A percentile compares a stretch with the other conserved stretches of the same genome.
Conservation (phyloP, 2,113 vertebrate species). For the Orcinus orca region DNA sequence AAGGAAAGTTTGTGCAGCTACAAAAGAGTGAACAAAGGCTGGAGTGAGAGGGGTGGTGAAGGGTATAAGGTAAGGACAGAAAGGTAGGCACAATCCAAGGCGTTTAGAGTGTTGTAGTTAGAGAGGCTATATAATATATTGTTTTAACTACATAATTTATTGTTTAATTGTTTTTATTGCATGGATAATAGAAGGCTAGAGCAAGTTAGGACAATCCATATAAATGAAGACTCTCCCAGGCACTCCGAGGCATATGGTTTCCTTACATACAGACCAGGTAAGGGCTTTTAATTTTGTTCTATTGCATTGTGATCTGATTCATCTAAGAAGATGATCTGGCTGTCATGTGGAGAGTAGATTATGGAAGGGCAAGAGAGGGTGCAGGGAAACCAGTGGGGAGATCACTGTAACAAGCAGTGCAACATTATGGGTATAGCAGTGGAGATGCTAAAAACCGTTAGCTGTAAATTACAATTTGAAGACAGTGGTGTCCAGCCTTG, state of each 20-base stretch:
- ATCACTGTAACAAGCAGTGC: no score
- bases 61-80: background rate
- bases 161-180: no score
- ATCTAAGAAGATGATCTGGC: background rate
- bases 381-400: background rate
- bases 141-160: background rate
- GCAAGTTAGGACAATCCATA: background rate
- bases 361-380: background rate
- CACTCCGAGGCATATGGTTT: background rate
- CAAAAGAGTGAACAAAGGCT: background rate
- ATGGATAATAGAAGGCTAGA: background rate
- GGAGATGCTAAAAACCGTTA: background rate
- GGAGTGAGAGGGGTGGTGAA: accelerated
- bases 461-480: background rate
- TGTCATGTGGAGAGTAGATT: background rate
- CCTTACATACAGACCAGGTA: background rate
- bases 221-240: background rate
- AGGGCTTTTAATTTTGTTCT: background rate
- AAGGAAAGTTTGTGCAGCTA: background rate
- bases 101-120: background rate
- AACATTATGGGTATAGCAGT: background rate
- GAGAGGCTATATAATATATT: background rate
- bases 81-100: background rate
- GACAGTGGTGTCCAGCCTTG: background rate
- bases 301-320: background rate